phyloP scores from a whole-genome alignment of 2,113 vertebrate species.

The Crocuta crocuta region DNA sequence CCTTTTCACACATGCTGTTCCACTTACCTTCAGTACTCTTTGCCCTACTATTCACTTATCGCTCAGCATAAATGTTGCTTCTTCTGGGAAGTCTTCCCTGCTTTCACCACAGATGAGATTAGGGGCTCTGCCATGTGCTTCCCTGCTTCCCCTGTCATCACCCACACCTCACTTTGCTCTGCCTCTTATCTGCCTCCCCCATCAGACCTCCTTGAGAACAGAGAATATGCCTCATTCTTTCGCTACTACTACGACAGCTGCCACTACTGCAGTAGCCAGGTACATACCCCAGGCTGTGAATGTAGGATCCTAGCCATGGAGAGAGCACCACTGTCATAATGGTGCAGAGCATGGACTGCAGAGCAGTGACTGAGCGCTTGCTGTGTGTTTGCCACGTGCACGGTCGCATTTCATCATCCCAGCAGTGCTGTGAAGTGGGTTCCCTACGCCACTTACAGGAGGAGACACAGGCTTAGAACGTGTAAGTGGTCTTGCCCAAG shows the following conservation, averaged over 20 bases:
- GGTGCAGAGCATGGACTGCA: background rate
- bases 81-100: background rate
- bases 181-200: background rate
- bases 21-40: background rate
- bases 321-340: background rate
- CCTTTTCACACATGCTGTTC: background rate
- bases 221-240: background rate
- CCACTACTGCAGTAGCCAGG: background rate
- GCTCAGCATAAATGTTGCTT: background rate
- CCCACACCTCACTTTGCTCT: background rate
- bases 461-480: background rate
- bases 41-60: background rate
- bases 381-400: accelerated
- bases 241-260: too few species aligned
- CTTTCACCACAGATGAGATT: background rate
- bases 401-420: background rate
- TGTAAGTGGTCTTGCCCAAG: background rate
- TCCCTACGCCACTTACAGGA: background rate
- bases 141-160: background rate
- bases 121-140: background rate
- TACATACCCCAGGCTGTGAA: background rate
- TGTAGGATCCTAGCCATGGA: background rate
- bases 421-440: background rate
- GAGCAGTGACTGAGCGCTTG: too few species aligned
- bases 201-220: background rate